Evolutionary conservation across 92 coral and sea anemone species (phyloP), one percentile per base, ranked within the genome.

Genomic region (Metridium senile): DNA sequence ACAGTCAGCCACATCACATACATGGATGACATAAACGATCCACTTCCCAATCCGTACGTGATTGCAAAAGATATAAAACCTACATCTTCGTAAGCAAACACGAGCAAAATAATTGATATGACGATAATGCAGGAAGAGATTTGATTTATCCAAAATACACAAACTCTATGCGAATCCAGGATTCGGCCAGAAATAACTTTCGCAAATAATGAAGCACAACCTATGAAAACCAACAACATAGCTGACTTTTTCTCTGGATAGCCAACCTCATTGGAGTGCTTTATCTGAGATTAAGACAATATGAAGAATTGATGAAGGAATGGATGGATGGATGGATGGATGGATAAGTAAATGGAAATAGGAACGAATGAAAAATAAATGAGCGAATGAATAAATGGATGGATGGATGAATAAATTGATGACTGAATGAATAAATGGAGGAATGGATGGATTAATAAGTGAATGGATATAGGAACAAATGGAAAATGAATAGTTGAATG

Each of bases 211-310:
- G 89, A 79, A 2, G 86, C 45, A 9, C 87, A 75, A 47, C 95
- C 95, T 52, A 83, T 81, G 47, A 82, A 90, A 57, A 90, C 80
- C 43, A 86, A 87, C 28, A 90, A 81, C 74, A 61, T 71, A 46
- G 95, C 83, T 8, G 95, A 88, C 4, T 84, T 66, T 17, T 74
- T 81, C 17, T 84, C 76, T 47, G 87, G 71, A 6, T 86, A 68
- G 1, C 78, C 82, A 34, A 82, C 79, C 34, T 75, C 94, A 46
- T 86, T 79, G 26, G 90, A 53, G 67, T 86, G 81, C 49, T 82
- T 86, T 23, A 82, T 86, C 94, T 89, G 61, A 25, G 52, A 67
- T 19, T 9, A 25, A 59, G 26, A 59, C 47, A 13, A 27, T 11
- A 0, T 30, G 1, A 0, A 1, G 69, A 28, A 0, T 39, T 39